These are phyloP conservation scores for Malaclemys terrapin DNA, from an alignment of 2,113 vertebrate species.

Conservation along the genomic window DNA sequence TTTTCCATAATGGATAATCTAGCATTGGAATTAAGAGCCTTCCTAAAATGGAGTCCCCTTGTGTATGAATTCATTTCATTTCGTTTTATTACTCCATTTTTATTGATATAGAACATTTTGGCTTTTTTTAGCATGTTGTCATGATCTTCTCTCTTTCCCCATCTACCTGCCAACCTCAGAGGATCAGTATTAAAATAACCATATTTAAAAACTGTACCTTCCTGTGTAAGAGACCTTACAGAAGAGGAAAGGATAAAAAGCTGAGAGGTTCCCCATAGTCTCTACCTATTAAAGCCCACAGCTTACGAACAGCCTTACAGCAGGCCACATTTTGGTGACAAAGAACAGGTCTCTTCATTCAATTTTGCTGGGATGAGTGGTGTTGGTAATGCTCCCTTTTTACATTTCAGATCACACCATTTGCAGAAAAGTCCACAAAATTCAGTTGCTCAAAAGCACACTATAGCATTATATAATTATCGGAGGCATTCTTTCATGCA, in stretches of 20 bases:
- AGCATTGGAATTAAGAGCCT: constrained; percentile 40
- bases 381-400: constrained; percentile 22
- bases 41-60: constrained; percentile 64
- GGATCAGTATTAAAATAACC: constrained; percentile 60
- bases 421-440: constrained; percentile 29
- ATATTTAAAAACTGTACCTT: constrained; percentile 14
- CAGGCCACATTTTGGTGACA: constrained; percentile 2
- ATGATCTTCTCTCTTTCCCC: neutral
- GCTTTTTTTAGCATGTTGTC: constrained; percentile 32
- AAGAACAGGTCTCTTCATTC: constrained; percentile 1
- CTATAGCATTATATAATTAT: constrained; percentile 26
- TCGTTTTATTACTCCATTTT: constrained; percentile 56
- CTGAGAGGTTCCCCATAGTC: neutral
- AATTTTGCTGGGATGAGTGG: neutral
- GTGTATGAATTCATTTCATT: constrained; percentile 68
- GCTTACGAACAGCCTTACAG: constrained; percentile 18
- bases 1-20: constrained; percentile 44
- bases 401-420: constrained; percentile 12
- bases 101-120: constrained; percentile 30
- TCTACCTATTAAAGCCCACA: constrained; percentile 42
- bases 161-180: constrained; percentile 32
- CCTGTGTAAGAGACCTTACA: neutral
- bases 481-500: constrained; percentile 11
- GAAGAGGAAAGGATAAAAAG: constrained; percentile 34
- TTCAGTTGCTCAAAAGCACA: constrained; percentile 28